phyloP scores from a whole-genome alignment of 2,888 invertebrate species.

The Siphonodentalium dalli region DNA sequence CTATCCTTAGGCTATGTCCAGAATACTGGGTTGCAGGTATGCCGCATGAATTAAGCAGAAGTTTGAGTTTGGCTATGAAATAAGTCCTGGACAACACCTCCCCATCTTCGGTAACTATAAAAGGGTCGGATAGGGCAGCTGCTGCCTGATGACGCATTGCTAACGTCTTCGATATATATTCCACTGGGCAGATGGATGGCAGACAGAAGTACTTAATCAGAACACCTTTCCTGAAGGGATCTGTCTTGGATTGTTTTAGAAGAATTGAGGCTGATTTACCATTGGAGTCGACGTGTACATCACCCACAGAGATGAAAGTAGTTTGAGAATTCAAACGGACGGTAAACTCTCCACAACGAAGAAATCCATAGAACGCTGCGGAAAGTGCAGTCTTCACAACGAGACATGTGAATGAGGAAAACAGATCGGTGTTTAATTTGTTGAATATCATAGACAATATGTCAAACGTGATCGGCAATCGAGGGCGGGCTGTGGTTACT shows the following conservation, averaged over 20 bases:
- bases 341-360: neutral
- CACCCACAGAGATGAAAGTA: too few relatives aligned
- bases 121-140: too few relatives aligned
- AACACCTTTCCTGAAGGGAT: neutral
- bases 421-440: neutral
- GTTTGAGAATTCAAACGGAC: too few relatives aligned
- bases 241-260: too few relatives aligned
- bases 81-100: neutral
- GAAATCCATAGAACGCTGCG: neutral
- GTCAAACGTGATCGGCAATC: neutral
- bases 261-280: too few relatives aligned
- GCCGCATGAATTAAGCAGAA: neutral
- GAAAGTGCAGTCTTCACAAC: neutral
- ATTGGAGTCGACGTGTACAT: too few relatives aligned
- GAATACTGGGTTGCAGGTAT: neutral
- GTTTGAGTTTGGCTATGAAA: neutral
- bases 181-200: too few relatives aligned
- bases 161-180: too few relatives aligned
- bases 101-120: neutral
- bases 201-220: too few relatives aligned
- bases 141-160: too few relatives aligned
- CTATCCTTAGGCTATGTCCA: conserved; percentile 7
- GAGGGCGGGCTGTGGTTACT: neutral
- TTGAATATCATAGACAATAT: neutral
- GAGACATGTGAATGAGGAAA: neutral